Evolutionary conservation across 2,888 invertebrate species (phyloP), one percentile per base, ranked within the genome.

Genomic region (Sclerodermus sp.): DNA sequence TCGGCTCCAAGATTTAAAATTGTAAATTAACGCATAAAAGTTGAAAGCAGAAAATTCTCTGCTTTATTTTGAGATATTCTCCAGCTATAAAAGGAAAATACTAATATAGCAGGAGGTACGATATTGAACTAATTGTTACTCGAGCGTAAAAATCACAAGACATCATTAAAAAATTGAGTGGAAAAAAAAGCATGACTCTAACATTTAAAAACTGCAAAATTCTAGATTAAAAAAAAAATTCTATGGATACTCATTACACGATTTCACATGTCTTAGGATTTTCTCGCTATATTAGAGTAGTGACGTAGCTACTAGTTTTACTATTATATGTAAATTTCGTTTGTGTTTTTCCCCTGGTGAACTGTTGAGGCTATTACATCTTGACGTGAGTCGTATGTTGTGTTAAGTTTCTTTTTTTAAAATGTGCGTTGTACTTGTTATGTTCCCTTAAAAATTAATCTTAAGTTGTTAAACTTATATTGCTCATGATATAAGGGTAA

Each of bases 261-360:
- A 62, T 60, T 55, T 61, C 58, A 55, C 60, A 70, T 74, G 76
- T 76, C 74, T 76, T 76, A 72, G 72, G 76, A 75, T 76, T 76
- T 76, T 73, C 70, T 74, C 75, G 75, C 76, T 73, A 65, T 74
- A 66, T 66, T 73, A 72, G 71, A 64, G 64, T 71, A 73, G 70
- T 66, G 64, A 68, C 65, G 70, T 76, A 76, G 74, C 64, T 74
- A 68, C 67, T 74, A 76, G 75, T 71, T 74, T 74, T 71, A 74
- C 71, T 66, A 74, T 75, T 74, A 74, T 66, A 70, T 70, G 72
- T 74, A 76, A 69, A 65, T 77, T 77, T 73, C 60, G 73, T 76
- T 77, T 70, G 74, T 74, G 71, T 75, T 77, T 76, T 72, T 71
- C 69, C 71, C 71, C 73, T 74, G 75, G 76, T 74, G 71, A 76